Evolutionary conservation across 2,113 vertebrate species (phyloP).

Genomic region (Astur gentilis): DNA sequence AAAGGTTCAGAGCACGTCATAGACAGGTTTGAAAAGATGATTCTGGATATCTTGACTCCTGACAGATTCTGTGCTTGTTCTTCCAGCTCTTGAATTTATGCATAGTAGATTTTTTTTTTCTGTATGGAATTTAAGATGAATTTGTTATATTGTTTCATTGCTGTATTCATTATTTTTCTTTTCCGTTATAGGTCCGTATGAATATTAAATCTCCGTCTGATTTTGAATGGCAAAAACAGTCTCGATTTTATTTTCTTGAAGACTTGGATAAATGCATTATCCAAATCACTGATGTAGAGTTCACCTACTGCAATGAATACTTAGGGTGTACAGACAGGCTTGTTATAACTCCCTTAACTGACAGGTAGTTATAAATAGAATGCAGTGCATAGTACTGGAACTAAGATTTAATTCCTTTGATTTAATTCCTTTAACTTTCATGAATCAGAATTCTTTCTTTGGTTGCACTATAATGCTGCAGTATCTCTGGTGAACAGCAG

Average conservation of each 20-base stretch:
- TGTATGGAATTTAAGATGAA: background rate
- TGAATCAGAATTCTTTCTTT: background rate
- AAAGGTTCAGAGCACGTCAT: background rate
- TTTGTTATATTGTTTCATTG: background rate
- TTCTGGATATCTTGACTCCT: background rate
- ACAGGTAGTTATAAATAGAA: slow-evolving; percentile 59
- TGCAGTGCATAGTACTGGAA: background rate
- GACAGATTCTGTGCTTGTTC: background rate
- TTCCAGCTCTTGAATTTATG: background rate
- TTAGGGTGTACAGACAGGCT: slow-evolving; percentile 74
- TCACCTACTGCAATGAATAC: slow-evolving; percentile 73
- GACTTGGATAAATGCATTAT: slow-evolving; percentile 71
- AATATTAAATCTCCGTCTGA: slow-evolving; percentile 67
- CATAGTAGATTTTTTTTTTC: background rate
- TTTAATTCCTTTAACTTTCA: background rate
- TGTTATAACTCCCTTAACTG: slow-evolving; percentile 73
- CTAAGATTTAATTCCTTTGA: background rate
- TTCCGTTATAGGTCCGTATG: slow-evolving; percentile 58
- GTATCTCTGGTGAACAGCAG: background rate
- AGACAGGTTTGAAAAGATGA: background rate
- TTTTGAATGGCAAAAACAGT: slow-evolving; percentile 76
- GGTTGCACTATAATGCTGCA: background rate
- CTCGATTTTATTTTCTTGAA: slow-evolving; percentile 72
- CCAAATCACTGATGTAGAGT: slow-evolving; percentile 72
- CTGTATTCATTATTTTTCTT: background rate